Evolutionary conservation across 2,888 invertebrate species (phyloP), one percentile per base, ranked within the genome.

Genomic region (Phasia obesa): DNA sequence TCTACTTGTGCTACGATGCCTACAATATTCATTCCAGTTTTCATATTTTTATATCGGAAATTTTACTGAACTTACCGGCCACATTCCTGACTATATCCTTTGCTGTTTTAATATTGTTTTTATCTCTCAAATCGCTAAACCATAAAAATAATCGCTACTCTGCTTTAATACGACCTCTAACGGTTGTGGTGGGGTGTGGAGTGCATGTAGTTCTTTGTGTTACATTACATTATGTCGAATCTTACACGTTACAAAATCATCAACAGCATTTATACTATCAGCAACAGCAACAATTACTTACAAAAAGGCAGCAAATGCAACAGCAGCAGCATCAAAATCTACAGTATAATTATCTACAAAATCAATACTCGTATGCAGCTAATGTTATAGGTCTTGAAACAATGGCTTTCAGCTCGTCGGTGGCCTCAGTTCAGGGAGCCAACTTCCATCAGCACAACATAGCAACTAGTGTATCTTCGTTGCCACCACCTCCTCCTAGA

Each of bases 51-150:
- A 92, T 97, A 38, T 96, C 97, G 69, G 95, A 96, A 88, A 94
- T 97, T 64, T 92, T 98, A 47, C 94, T 97, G 84, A 96, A 97
- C 88, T 93, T 97, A 75, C 97, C 97, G 0, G 95, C 97, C 84
- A 97, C 97, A 84, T 94, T 97, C 87, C 91, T 98, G 42, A 96
- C 97, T 21, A 95, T 97, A n/a, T 95, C 97, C 0, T 98, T 98
- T 90, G 95, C 97, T 55, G 94, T 97, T 69, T 93, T 98, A 27
- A 96, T 98, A 87, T 92, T 97, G 71, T 97, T 97, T 88, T 92
- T 98, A 27, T 93, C 98, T 23, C 95, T 95, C 77, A 95, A 96
- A 87, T 96, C 97, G 87, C 92, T 95, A 73, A 94, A 95, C 89
- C 93, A 95, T 92, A 96, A 93, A 92, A 95, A 92, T 92, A 95